Conservation (phyloP, 53 echinoderm and acorn worm species). For the Apostichopus leukothele region DNA sequence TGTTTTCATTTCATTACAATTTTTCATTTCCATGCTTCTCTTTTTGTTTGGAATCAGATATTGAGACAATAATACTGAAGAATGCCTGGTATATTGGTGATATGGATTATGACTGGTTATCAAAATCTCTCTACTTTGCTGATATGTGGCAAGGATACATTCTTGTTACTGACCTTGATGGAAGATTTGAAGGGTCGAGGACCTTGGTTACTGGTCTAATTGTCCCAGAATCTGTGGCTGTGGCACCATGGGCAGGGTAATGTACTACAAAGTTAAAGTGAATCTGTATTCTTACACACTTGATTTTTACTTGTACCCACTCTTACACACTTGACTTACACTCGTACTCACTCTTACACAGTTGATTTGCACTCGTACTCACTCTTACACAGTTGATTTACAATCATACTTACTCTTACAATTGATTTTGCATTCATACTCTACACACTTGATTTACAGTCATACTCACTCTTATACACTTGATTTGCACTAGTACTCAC, state of each 20-base stretch:
- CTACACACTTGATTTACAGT: too few species aligned
- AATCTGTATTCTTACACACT: too few species aligned
- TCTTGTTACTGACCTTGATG: conserved; percentile 44
- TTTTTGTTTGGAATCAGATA: not conserved
- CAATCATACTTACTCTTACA: too few species aligned
- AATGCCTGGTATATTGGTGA: not conserved
- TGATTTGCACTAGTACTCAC: too few species aligned
- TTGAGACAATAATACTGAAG: not conserved
- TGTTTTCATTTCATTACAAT: not conserved
- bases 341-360: too few species aligned
- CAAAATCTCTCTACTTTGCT: conserved; percentile 50
- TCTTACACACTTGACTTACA: too few species aligned
- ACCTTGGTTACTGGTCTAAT: not conserved
- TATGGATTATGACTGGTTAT: conserved; percentile 63
- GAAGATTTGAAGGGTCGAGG: not conserved
- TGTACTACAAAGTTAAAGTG: not conserved
- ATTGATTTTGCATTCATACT: too few species aligned
- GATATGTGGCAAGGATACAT: conserved; percentile 4
- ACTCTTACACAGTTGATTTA: too few species aligned
- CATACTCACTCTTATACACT: too few species aligned
- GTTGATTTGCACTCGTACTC: too few species aligned
- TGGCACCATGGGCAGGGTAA: conserved; percentile 67
- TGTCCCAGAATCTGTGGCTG: conserved; percentile 12
- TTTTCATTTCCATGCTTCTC: not conserved
- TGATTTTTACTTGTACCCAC: too few species aligned